These are phyloP conservation scores for Anas flavirostris DNA, from an alignment of 2,797 vertebrate genomes.

Conservation along the genomic window DNA sequence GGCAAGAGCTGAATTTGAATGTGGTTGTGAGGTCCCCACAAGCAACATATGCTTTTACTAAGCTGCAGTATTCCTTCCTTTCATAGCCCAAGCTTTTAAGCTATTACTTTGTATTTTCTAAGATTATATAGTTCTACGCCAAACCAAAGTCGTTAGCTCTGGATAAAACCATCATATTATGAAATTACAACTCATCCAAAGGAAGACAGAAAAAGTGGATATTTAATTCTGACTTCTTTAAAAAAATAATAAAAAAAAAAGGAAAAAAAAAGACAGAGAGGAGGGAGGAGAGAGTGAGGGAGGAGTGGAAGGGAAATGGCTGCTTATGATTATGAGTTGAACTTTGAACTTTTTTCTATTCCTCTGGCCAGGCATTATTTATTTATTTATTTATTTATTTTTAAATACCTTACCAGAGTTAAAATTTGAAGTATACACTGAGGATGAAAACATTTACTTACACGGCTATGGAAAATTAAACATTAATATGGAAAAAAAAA, in stretches of 20 bases:
- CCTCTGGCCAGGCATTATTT: slow-evolving; percentile 69
- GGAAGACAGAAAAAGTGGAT: background rate
- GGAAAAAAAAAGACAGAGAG: background rate
- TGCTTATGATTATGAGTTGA: slow-evolving; percentile 80
- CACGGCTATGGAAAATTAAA: slow-evolving; percentile 51
- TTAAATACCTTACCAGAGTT: slow-evolving; percentile 56
- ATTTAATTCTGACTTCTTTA: slow-evolving; percentile 36
- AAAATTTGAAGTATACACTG: slow-evolving; percentile 64
- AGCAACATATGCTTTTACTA: slow-evolving; percentile 84
- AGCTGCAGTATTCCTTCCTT: slow-evolving; percentile 69
- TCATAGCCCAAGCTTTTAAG: slow-evolving; percentile 70
- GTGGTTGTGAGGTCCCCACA: slow-evolving; percentile 77
- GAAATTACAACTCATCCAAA: slow-evolving; percentile 66
- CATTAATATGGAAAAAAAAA: slow-evolving; percentile 46
- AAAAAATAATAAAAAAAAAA: too few relatives aligned
- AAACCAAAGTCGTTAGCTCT: slow-evolving; percentile 71
- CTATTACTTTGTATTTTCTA: slow-evolving; percentile 68
- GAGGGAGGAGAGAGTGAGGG: background rate
- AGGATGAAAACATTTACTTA: slow-evolving; percentile 40
- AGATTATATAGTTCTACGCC: slow-evolving; percentile 48
- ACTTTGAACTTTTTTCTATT: slow-evolving; percentile 75
- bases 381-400: slow-evolving; percentile 34
- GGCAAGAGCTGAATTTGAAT: slow-evolving; percentile 74
- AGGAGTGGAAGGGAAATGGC: slow-evolving; percentile 46
- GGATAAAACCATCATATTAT: slow-evolving; percentile 69